These are phyloP conservation scores for human (Homo sapiens) DNA, from an alignment of 2,113 vertebrate species.

Conservation along the genomic window GRCh38 chr3:71858501-71859000, in stretches of 20 bases:
- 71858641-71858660: neutral
- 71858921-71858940: neutral
- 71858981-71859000: neutral
- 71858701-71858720: neutral
- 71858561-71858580: neutral
- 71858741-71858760: rapidly evolving
- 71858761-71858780: rapidly evolving
- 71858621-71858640: neutral
- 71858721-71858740: neutral
- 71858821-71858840: neutral
- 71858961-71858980: neutral
- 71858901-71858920: neutral
- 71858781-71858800: neutral
- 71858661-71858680: neutral
- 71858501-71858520: neutral
- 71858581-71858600: neutral
- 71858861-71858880: neutral
- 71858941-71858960: neutral
- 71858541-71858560: neutral
- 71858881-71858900: neutral
- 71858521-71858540: neutral
- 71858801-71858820: neutral
- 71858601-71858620: neutral
- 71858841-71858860: neutral
- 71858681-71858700: neutral